phyloP scores from a whole-genome alignment of 2,113 vertebrate species.

The Madoqua kirkii region DNA sequence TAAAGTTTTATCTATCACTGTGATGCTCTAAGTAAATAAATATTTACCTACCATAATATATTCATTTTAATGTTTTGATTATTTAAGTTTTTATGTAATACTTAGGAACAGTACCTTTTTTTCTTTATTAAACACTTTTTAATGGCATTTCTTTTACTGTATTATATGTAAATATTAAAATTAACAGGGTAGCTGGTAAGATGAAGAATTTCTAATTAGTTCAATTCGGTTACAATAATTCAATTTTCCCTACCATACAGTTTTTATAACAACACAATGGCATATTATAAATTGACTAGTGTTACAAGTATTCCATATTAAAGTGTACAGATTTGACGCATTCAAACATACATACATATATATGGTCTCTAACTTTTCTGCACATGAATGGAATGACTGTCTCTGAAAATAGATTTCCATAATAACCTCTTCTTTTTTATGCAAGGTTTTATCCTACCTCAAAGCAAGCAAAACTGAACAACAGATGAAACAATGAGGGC shows the following conservation, averaged over 20 bases:
- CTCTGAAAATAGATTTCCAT: background rate
- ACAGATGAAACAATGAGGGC: background rate
- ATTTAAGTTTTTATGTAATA: background rate
- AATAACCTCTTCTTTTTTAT: background rate
- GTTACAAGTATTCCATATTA: background rate
- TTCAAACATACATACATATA: background rate
- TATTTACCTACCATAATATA: background rate
- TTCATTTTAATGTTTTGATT: slow-evolving; percentile 10
- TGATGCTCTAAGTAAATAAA: background rate
- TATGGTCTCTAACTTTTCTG: background rate
- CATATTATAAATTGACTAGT: background rate
- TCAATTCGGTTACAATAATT: background rate
- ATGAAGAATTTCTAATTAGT: slow-evolving; percentile 36
- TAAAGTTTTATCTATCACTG: background rate
- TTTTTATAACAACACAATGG: background rate
- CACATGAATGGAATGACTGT: background rate
- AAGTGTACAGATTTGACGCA: background rate
- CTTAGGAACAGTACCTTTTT: background rate
- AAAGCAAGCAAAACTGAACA: slow-evolving; percentile 6
- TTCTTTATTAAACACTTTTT: background rate
- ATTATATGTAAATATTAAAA: background rate
- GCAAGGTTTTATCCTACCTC: background rate
- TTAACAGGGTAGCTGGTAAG: background rate
- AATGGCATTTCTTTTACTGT: background rate
- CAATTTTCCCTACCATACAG: background rate